phyloP scores from a whole-genome alignment of 2,888 invertebrate genomes.

The Caenorhabditis zanzibari region DNA sequence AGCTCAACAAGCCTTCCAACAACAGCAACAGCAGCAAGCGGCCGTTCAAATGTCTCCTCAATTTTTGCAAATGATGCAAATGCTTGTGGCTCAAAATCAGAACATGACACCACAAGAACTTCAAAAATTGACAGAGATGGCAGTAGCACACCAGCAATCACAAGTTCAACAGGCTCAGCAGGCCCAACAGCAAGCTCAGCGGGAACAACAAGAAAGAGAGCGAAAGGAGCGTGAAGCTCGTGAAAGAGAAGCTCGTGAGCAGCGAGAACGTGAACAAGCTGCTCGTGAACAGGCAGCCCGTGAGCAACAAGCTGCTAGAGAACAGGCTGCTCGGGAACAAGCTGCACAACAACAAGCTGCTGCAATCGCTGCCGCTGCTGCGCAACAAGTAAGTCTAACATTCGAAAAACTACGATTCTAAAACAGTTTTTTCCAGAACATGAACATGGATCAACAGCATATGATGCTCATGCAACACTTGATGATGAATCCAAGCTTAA shows the following conservation, averaged over 20 bases:
- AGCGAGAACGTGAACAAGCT: slow-evolving; percentile 48
- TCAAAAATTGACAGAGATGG: slow-evolving; percentile 6
- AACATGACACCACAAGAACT: slow-evolving; percentile 1
- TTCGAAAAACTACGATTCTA: slow-evolving; percentile 6
- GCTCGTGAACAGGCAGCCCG: slow-evolving; percentile 32
- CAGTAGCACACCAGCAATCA: slow-evolving; percentile 36
- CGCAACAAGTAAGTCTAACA: slow-evolving; percentile 32
- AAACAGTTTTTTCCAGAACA: neutral
- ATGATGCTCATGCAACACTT: slow-evolving; percentile 25
- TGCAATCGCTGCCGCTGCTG: slow-evolving; percentile 32
- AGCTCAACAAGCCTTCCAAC: slow-evolving; percentile 24
- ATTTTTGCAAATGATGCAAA: slow-evolving; percentile 18
- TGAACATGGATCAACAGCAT: neutral
- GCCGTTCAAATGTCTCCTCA: slow-evolving; percentile 39
- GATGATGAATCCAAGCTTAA: slow-evolving; percentile 33
- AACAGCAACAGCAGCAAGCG: slow-evolving; percentile 48
- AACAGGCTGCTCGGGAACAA: slow-evolving; percentile 10
- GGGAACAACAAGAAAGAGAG: slow-evolving; percentile 67
- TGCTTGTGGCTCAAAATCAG: neutral
- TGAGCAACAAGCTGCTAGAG: slow-evolving; percentile 35
- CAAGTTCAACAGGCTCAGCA: slow-evolving; percentile 61
- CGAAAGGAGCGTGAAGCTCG: slow-evolving; percentile 50
- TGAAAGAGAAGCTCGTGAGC: slow-evolving; percentile 32
- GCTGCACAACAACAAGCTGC: slow-evolving; percentile 31
- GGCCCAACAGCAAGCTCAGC: slow-evolving; percentile 35